A percentile compares a stretch with the other conserved stretches of the same genome.
Conservation (phyloP, 2,113 vertebrate species). For the Delphinapterus leucas region DNA sequence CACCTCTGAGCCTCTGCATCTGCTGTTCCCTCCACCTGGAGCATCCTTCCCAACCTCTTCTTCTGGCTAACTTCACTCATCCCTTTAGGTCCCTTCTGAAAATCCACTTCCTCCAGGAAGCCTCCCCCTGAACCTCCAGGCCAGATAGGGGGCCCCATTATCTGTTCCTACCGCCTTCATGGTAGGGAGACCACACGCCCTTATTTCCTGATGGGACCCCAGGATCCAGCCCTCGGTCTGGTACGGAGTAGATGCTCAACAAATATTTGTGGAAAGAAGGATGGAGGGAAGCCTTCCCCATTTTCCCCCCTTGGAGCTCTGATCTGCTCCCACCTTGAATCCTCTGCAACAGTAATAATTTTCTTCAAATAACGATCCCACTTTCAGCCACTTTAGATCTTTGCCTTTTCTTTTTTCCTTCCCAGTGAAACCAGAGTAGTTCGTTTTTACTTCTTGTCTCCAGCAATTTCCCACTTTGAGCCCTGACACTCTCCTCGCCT, state of each 20-base stretch:
- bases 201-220: background rate
- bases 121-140: background rate
- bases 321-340: background rate
- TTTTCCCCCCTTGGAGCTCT: background rate
- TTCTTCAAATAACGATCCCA: background rate
- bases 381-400: background rate
- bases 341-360: background rate
- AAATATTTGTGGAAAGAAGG: background rate
- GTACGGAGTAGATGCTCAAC: background rate
- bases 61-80: background rate
- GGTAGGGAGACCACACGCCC: background rate
- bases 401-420: background rate
- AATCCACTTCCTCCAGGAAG: background rate
- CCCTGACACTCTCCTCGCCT: background rate
- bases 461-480: slow-evolving; percentile 33
- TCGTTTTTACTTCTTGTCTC: slow-evolving; percentile 61
- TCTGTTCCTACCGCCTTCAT: background rate
- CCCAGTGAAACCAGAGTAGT: slow-evolving; percentile 37
- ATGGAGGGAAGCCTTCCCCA: background rate
- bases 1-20: background rate
- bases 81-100: background rate
- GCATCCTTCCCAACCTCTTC: background rate
- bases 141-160: background rate
- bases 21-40: background rate
- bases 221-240: background rate